Base-by-base conservation (phyloP, 1,140 invertebrate species). In the Brachionus angularis region DNA sequence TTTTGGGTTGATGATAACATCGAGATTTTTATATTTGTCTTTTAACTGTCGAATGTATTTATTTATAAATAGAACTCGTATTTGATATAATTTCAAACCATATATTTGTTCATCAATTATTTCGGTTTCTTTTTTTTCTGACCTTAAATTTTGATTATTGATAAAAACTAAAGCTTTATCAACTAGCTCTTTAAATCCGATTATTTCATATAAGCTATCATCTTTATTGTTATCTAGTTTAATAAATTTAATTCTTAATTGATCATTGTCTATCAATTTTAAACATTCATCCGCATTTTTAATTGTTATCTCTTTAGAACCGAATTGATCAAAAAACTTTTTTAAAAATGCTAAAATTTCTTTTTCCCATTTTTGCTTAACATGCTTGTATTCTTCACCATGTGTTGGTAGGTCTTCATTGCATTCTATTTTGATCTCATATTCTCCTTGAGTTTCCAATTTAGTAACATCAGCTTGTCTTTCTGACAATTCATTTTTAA, bases 311-410 rank as follows among this genome's bases (percentile, higher is more conserved):
- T 27, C 36, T 39, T 58, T 23, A 23, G 25, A 36, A 36, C n/a
- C 3, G 27, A 58, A 58, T 39, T 58, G 53, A 25, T 58, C 27
- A 12, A 58, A 58, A 58, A 29, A 58, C 3, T 33, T 58, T 2
- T 42, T 27, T 14, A 58, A 14, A 36, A 58, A 58, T 39, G 16
- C 27, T 39, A 23, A 18, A 36, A 58, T 58, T 12, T 58, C 53
- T 14, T 23, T 21, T 58, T 58, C 34, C 53, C 53, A 58, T 42
- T 42, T 58, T 1, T 8, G 1, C 25, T 58, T 58, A 2, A 58
- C n/a, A 12, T 58, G 33, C 23, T 39, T 58, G 21, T 39, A 58
- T 29, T 58, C 53, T 12, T 12, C 23, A 8, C 18, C 0, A 39
- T 8, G 12, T 3, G 33, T 14, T 25, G 53, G 53, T 14, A 58